Conservation (phyloP, 2,113 vertebrate genomes). For the Xyliphius kryptos region DNA sequence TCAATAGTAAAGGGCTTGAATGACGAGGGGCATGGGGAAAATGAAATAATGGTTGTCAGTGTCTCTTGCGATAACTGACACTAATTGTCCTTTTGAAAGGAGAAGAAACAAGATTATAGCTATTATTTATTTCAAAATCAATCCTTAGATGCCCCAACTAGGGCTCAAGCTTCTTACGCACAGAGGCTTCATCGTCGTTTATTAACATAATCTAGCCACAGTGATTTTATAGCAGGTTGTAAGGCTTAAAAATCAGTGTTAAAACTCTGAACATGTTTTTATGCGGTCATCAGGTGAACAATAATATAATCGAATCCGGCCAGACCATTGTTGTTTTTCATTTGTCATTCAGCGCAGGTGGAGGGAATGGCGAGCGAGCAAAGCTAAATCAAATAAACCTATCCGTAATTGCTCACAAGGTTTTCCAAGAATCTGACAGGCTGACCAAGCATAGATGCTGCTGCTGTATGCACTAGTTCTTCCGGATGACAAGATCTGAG, state of each 20-base stretch:
- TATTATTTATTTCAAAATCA: constrained; percentile 3
- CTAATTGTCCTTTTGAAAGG: constrained; percentile 15
- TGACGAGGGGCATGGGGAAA: constrained; percentile 15
- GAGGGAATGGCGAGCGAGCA: constrained; percentile 29
- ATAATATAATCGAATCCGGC: not conserved
- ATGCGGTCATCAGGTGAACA: constrained; percentile 1
- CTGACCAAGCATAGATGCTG: constrained; percentile 56
- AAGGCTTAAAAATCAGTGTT: no score
- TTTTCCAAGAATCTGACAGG: constrained; percentile 56
- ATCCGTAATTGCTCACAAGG: constrained; percentile 53
- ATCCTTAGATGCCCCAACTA: not conserved
- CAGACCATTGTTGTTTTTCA: constrained; percentile 14
- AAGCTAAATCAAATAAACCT: constrained; percentile 49
- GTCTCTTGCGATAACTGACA: constrained; percentile 14
- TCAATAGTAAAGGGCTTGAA: constrained; percentile 33
- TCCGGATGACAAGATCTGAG: constrained; percentile 50
- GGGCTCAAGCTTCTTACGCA: not conserved
- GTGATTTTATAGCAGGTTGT: no score
- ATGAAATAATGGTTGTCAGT: constrained; percentile 32
- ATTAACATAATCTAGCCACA: no score
- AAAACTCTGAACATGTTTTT: not conserved
- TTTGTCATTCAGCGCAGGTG: constrained; percentile 1
- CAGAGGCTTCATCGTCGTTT: not conserved
- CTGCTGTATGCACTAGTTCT: constrained; percentile 50
- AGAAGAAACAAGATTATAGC: not conserved